These are phyloP conservation scores for Andrena camellia DNA, from an alignment of 2,888 invertebrate genomes.

Conservation along the genomic window DNA sequence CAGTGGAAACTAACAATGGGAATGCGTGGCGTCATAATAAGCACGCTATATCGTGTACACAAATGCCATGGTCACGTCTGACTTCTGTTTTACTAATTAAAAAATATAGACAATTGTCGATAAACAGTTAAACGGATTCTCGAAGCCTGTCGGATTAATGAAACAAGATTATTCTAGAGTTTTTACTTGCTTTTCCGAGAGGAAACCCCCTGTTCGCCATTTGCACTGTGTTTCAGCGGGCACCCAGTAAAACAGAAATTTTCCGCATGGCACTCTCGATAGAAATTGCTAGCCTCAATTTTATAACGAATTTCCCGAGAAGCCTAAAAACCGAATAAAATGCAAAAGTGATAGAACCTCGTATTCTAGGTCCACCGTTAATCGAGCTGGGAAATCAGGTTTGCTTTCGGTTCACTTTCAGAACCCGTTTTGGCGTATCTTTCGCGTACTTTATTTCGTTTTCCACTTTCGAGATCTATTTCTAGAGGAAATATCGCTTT, in stretches of 20 bases:
- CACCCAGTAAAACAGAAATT: background rate
- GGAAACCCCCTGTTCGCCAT: background rate
- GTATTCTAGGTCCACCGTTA: background rate
- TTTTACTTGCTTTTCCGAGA: background rate
- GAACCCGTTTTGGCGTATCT: background rate
- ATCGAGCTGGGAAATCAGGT: constrained; percentile 16
- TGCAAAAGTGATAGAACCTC: constrained; percentile 13
- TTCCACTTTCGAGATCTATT: background rate
- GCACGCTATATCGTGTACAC: too few species aligned
- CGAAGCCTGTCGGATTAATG: too few species aligned
- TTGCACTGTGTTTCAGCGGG: background rate
- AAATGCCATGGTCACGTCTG: too few species aligned
- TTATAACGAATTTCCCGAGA: background rate
- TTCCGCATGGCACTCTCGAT: background rate
- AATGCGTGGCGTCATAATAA: too few species aligned
- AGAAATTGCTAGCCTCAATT: constrained; percentile 9
- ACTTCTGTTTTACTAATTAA: background rate
- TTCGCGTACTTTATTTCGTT: background rate
- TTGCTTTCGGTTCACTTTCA: constrained; percentile 5
- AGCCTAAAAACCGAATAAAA: background rate
- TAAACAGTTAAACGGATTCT: background rate
- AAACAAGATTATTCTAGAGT: background rate
- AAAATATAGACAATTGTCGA: background rate
- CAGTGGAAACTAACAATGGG: too few species aligned
- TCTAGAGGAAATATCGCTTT: background rate